Evolutionary conservation across 2,888 invertebrate genomes (phyloP), one percentile per base, ranked within the genome.

Genomic region (Pollenia amentaria): DNA sequence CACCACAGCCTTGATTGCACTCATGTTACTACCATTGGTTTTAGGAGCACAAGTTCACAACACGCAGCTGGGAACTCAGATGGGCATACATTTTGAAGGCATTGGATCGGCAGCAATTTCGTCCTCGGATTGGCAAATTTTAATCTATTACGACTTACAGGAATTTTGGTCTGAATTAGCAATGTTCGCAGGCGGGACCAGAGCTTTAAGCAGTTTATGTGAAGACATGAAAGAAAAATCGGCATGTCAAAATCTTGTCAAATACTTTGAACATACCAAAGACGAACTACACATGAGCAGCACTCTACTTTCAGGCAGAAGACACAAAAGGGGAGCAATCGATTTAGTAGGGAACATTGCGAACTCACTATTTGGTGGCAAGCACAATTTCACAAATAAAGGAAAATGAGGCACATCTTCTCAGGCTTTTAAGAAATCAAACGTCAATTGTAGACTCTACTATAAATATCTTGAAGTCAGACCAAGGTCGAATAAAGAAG

Each of bases 391-490:
- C n/a, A n/a, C n/a, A n/a, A n/a, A n/a, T n/a, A n/a, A n/a, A n/a
- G n/a, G n/a, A n/a, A n/a, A n/a, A n/a, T n/a, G n/a, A n/a, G n/a
- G n/a, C n/a, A n/a, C n/a, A n/a, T n/a, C n/a, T n/a, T n/a, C n/a
- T n/a, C 53, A 29, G 16, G 42, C 9, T 55, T 12, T 69, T 62
- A 60, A 42, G 53, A 55, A 44, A 53, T 29, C 55, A 55, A 8
- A 69, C 57, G n/a, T 55, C 77, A 51, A 51, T 67, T 51, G 40
- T 77, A 51, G 65, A 77, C 38, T 73, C 73, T 40, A 78, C 67
- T 0, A 48, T 79, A 10, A 70, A 60, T 38, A 70, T 69, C 57
- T 6, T 70, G 11, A 62, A 60, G 16, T 60, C 48, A 18, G 70
- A 79, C 42, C 69, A 79, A 14, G 12, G n/a, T 3, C n/a, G 3